Conservation (phyloP, 2,113 vertebrate species). For the Hirundichthys speculiger region DNA sequence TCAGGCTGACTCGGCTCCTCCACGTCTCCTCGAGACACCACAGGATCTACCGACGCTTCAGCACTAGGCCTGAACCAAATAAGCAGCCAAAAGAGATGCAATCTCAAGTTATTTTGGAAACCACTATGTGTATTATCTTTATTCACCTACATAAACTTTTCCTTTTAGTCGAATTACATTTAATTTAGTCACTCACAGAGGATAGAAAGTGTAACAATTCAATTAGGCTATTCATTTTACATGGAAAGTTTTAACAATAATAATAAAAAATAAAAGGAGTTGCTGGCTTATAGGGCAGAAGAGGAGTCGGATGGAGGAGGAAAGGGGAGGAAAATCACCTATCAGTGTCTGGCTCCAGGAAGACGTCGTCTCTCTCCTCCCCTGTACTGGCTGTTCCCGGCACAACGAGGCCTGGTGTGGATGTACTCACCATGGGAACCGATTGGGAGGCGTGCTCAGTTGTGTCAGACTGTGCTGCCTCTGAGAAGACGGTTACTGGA, state of each 20-base stretch:
- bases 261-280: background rate
- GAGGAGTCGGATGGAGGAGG: background rate
- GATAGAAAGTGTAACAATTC: background rate
- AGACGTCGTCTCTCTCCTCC: constrained; percentile 89
- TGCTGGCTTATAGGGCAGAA: background rate
- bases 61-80: constrained; percentile 69
- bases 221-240: background rate
- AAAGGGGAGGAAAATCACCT: constrained; percentile 77
- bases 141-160: no score
- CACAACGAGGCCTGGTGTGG: constrained; percentile 85
- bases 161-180: no score
- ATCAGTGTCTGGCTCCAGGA: constrained; percentile 91
- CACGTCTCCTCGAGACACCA: constrained; percentile 87
- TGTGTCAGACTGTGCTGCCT: constrained; percentile 84
- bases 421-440: constrained; percentile 94
- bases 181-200: no score
- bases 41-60: constrained; percentile 87
- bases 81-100: background rate
- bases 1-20: constrained; percentile 89
- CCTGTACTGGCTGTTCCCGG: constrained; percentile 79
- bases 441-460: constrained; percentile 93
- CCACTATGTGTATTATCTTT: no score
- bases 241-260: background rate
- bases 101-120: background rate
- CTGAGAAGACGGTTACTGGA: constrained; percentile 86